Percentiles rank a stretch among this genome's conserved stretches.
Conservation (phyloP, 1,140 invertebrate genomes). For the Bombus terrestris region DNA sequence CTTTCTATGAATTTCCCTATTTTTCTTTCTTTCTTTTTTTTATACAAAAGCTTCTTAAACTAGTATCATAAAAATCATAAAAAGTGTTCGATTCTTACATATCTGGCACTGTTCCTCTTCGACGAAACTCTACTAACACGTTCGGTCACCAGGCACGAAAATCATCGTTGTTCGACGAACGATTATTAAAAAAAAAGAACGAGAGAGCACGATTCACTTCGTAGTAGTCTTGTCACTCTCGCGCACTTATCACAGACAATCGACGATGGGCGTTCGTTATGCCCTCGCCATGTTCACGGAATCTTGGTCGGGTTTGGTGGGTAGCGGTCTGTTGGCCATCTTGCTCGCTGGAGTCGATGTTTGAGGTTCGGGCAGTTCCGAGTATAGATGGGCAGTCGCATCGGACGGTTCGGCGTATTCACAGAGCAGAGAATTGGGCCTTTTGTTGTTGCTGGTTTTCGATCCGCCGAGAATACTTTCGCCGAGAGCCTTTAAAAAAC, state of each 20-base stretch:
- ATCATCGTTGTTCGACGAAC: constrained; percentile 1
- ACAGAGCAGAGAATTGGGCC: constrained; percentile 84
- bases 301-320: constrained; percentile 85
- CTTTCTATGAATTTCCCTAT: constrained; percentile 30
- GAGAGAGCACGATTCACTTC: not conserved
- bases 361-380: constrained; percentile 85
- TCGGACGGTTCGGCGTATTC: constrained; percentile 90
- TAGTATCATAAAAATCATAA: not conserved
- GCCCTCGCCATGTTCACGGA: constrained; percentile 68
- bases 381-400: constrained; percentile 87
- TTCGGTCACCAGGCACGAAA: not conserved
- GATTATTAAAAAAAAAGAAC: not conserved
- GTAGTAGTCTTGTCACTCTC: constrained; percentile 33
- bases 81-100: not conserved
- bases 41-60: constrained; percentile 40
- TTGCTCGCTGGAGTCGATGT: constrained; percentile 82
- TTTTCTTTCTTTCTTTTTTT: not conserved
- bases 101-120: not conserved
- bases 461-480: constrained; percentile 75
- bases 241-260: constrained; percentile 72
- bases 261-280: constrained; percentile 62
- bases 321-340: constrained; percentile 87
- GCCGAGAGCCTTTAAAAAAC: constrained; percentile 78
- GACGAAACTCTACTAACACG: not conserved
- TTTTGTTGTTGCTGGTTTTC: constrained; percentile 72